Evolutionary conservation across 2,113 vertebrate genomes (phyloP).

Genomic region (Mirza zaza): DNA sequence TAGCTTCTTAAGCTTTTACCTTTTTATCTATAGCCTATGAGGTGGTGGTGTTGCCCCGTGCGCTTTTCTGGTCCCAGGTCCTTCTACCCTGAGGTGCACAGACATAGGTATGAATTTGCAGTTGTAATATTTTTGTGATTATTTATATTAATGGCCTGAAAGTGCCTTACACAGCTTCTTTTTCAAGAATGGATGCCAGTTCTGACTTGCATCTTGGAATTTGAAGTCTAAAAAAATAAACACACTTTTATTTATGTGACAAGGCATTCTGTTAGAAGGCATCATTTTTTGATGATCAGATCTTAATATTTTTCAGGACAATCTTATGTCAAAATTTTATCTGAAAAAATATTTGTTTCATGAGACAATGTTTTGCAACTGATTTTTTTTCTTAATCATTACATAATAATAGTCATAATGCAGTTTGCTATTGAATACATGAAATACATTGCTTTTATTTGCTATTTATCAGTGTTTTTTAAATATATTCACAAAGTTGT

Average conservation of each 20-base stretch:
- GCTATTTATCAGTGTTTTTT: neutral
- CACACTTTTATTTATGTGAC: neutral
- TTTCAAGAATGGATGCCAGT: neutral
- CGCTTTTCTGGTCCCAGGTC: neutral
- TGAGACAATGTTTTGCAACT: neutral
- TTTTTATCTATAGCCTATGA: neutral
- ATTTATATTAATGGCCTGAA: neutral
- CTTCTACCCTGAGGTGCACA: neutral
- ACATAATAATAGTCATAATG: neutral
- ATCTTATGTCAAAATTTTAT: neutral
- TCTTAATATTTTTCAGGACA: neutral
- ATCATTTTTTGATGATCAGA: neutral
- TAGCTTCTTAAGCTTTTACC: neutral
- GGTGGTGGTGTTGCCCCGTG: accelerated
- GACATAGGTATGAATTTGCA: neutral
- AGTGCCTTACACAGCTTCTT: neutral
- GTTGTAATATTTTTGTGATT: neutral
- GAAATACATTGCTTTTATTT: neutral
- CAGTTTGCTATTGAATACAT: neutral
- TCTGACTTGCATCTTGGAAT: neutral
- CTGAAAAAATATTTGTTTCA: neutral
- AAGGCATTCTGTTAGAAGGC: neutral
- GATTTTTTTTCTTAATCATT: neutral
- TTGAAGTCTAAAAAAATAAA: neutral
- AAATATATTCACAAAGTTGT: neutral